A percentile compares a stretch with the other conserved stretches of the same genome.
These are phyloP conservation scores for Drosophila baimaii DNA, from an alignment of 1,140 invertebrate species.

Conservation along the genomic window DNA sequence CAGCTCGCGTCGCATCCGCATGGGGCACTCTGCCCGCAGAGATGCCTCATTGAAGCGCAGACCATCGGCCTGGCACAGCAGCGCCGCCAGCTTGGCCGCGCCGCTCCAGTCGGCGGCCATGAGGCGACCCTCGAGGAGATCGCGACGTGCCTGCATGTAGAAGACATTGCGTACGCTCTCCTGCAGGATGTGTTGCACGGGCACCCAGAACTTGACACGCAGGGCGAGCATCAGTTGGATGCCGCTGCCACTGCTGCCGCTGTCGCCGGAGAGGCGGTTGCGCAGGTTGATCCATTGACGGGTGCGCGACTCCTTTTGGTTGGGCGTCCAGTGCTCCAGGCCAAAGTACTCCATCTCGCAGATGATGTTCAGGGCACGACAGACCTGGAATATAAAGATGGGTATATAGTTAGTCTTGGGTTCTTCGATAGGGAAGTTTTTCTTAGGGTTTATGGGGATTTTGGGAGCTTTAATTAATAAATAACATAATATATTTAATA, in stretches of 20 bases:
- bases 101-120: slow-evolving; percentile 88
- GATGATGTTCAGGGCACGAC: slow-evolving; percentile 91
- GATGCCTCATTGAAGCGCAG: slow-evolving; percentile 72
- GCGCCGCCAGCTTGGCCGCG: slow-evolving; percentile 89
- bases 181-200: slow-evolving; percentile 93
- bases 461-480: too few relatives aligned
- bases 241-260: slow-evolving; percentile 86
- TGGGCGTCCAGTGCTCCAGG: slow-evolving; percentile 85
- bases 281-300: slow-evolving; percentile 92
- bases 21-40: slow-evolving; percentile 72
- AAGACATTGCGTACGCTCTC: slow-evolving; percentile 93
- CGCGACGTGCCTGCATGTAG: slow-evolving; percentile 91
- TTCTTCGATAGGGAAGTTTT: neutral
- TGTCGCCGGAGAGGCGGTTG: slow-evolving; percentile 89
- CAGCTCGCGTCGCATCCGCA: slow-evolving; percentile 63
- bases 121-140: slow-evolving; percentile 89
- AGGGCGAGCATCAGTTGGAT: slow-evolving; percentile 86
- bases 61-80: slow-evolving; percentile 88
- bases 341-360: slow-evolving; percentile 95
- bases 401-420: neutral
- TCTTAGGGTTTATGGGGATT: neutral
- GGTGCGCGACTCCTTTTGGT: slow-evolving; percentile 76
- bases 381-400: slow-evolving; percentile 88
- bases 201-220: slow-evolving; percentile 95
- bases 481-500: too few relatives aligned